Conservation (phyloP, 2,113 vertebrate species). For the Phaethon lepturus region DNA sequence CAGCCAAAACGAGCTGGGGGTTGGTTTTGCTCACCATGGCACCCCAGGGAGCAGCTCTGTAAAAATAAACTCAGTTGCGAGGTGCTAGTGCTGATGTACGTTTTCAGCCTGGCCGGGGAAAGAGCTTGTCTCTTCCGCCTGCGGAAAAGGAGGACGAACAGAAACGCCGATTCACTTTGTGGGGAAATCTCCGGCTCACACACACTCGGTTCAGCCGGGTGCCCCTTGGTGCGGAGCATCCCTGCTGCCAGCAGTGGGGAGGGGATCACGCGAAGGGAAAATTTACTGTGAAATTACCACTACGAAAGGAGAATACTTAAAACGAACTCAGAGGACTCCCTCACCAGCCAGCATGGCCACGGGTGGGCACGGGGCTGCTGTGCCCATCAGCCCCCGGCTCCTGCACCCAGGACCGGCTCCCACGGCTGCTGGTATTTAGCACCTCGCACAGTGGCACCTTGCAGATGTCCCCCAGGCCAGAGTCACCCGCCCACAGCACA, state of each 20-base stretch:
- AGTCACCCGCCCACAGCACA: background rate
- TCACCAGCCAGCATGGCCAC: no score
- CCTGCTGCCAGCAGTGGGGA: background rate
- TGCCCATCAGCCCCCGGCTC: rapidly evolving
- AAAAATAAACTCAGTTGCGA: background rate
- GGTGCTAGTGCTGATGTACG: rapidly evolving
- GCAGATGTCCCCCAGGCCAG: background rate
- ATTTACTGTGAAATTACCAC: background rate
- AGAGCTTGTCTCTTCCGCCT: background rate
- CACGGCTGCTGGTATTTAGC: background rate
- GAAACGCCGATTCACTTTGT: rapidly evolving
- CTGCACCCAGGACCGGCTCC: background rate
- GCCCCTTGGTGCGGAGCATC: background rate
- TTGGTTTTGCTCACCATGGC: background rate
- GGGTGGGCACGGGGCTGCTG: no score
- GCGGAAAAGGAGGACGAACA: background rate
- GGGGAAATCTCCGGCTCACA: rapidly evolving
- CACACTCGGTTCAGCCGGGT: background rate
- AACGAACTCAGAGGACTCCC: background rate
- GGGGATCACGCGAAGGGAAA: background rate
- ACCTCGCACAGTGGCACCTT: background rate
- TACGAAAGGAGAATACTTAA: background rate
- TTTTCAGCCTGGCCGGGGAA: background rate
- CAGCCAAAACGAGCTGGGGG: rapidly evolving
- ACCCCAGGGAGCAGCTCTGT: background rate